These are phyloP conservation scores for Brachionus plicatilis DNA, from an alignment of 1,140 invertebrate genomes.

Conservation along the genomic window DNA sequence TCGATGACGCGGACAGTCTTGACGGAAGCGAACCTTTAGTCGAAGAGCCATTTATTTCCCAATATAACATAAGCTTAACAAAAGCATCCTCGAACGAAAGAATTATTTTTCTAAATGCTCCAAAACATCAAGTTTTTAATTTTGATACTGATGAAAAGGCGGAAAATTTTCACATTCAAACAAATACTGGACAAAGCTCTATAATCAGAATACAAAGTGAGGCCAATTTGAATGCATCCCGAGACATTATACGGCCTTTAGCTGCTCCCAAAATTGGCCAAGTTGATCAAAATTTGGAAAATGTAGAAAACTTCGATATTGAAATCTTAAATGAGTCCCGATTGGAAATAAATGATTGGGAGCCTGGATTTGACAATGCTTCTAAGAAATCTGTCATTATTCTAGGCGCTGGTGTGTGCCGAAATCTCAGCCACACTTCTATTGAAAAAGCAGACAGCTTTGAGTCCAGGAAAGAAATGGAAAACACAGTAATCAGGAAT, in stretches of 20 bases:
- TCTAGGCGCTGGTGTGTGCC: not conserved
- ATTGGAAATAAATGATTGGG: not conserved
- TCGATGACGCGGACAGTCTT: not conserved
- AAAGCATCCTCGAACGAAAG: not conserved
- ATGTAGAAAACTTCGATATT: not conserved
- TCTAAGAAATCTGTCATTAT: not conserved
- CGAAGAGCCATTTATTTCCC: not conserved
- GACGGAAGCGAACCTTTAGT: not conserved
- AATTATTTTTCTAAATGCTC: not conserved
- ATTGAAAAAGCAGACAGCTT: slow-evolving; percentile 10
- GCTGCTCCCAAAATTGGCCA: not conserved
- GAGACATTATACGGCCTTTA: not conserved
- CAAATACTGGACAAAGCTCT: not conserved
- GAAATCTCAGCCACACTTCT: not conserved
- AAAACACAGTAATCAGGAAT: not conserved
- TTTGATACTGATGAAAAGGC: not conserved
- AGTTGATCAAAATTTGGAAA: not conserved
- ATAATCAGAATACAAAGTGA: not conserved
- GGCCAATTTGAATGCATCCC: not conserved
- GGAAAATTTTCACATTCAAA: not conserved
- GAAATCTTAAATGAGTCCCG: not conserved
- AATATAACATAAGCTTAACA: not conserved
- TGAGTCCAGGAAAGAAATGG: not conserved
- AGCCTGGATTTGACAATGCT: not conserved
- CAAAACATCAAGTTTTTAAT: not conserved